Evolutionary conservation across 1,140 invertebrate species (phyloP).

Genomic region (Chrysopa pallens): DNA sequence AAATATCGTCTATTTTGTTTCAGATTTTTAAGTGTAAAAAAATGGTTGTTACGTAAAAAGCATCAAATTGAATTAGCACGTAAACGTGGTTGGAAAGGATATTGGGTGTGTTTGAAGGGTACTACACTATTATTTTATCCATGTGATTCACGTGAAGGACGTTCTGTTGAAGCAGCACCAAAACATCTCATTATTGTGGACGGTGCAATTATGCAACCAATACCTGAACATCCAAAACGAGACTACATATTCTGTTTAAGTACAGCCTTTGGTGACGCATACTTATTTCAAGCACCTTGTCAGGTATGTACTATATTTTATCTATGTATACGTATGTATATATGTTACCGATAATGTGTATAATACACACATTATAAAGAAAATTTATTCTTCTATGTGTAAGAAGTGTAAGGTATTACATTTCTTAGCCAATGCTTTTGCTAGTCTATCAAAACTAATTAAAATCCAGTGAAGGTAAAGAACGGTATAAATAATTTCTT

Average conservation of each 20-base stretch:
- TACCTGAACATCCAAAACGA: constrained; percentile 93
- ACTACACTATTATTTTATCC: constrained; percentile 93
- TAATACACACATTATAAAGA: no score
- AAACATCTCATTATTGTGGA: constrained; percentile 94
- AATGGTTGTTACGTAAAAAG: constrained; percentile 92
- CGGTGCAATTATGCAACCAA: constrained; percentile 94
- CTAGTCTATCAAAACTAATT: no score
- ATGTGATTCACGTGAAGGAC: constrained; percentile 80
- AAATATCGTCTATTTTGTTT: constrained; percentile 12
- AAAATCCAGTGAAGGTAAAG: no score
- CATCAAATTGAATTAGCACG: constrained; percentile 90
- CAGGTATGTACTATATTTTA: constrained; percentile 27
- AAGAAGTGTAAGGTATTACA: neutral
- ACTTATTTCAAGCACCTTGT: constrained; percentile 84
- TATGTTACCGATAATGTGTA: no score
- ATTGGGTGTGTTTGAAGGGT: constrained; percentile 95
- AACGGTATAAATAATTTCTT: no score
- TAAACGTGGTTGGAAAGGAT: constrained; percentile 92
- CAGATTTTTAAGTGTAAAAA: constrained; percentile 95
- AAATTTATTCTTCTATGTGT: neutral
- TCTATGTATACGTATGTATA: no score
- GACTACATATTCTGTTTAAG: constrained; percentile 97
- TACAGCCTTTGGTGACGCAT: constrained; percentile 94
- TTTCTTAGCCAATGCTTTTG: neutral
- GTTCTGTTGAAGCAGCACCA: constrained; percentile 77